These are phyloP conservation scores for Hartigia nigra DNA, from an alignment of 2,888 invertebrate genomes.

Conservation along the genomic window DNA sequence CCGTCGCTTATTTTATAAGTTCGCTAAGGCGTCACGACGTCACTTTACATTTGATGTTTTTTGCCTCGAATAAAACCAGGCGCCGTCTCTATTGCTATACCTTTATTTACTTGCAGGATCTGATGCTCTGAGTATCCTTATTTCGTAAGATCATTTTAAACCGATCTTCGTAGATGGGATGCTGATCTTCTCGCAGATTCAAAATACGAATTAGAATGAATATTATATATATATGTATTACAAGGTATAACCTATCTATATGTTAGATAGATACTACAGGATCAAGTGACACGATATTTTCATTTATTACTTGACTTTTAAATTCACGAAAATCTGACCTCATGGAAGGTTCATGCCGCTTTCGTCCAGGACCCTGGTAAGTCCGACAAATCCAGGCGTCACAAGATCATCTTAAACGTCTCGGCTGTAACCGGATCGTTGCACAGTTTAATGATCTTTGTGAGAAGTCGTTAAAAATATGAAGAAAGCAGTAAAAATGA, in stretches of 20 bases:
- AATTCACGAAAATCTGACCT: background rate
- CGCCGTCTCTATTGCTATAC: conserved; percentile 29
- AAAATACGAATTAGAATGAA: background rate
- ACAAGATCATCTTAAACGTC: background rate
- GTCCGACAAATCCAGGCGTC: background rate
- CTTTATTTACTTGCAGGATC: background rate
- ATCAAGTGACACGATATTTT: background rate
- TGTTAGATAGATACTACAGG: no score
- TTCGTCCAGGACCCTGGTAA: background rate
- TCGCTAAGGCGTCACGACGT: conserved; percentile 22
- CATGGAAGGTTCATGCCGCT: background rate
- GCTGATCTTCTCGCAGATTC: background rate
- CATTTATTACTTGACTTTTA: background rate
- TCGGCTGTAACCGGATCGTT: background rate
- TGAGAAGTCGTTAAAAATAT: background rate
- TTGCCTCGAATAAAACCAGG: conserved; percentile 29
- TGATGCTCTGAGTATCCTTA: background rate
- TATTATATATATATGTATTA: no score
- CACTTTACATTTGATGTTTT: conserved; percentile 34
- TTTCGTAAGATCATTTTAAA: background rate
- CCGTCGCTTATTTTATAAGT: conserved; percentile 29
- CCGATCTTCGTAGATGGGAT: background rate
- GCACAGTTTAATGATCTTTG: background rate
- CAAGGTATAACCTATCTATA: no score
- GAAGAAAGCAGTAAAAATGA: background rate